Conservation (phyloP, 2,113 vertebrate genomes). For the Pangasianodon gigas region DNA sequence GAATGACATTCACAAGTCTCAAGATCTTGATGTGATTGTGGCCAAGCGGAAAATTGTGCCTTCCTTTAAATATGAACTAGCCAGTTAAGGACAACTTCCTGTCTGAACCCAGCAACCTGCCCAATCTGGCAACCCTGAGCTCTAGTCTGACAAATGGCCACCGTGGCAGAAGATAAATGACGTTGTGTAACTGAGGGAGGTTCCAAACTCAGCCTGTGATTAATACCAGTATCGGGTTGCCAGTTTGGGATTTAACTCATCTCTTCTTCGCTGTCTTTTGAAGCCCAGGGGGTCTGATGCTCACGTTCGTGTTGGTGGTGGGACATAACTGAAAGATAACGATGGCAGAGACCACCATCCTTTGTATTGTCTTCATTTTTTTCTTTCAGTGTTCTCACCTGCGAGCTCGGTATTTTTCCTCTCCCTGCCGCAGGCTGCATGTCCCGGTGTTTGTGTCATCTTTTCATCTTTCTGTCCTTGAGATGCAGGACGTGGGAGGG, state of each 20-base stretch:
- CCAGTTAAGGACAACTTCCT: not conserved
- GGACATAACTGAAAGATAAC: conserved; percentile 69
- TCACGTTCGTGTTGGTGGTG: conserved; percentile 13
- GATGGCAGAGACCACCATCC: conserved; percentile 72
- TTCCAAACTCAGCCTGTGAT: conserved; percentile 77
- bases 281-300: conserved; percentile 53
- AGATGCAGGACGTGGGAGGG: not conserved
- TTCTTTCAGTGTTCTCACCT: conserved; percentile 55
- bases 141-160: conserved; percentile 70
- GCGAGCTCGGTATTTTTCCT: conserved; percentile 28
- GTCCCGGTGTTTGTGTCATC: not conserved
- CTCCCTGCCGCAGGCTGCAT: not conserved
- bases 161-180: conserved; percentile 71
- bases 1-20: not conserved
- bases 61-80: not conserved
- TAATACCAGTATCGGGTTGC: conserved; percentile 76
- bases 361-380: conserved; percentile 70
- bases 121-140: conserved; percentile 45
- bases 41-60: not conserved
- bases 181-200: conserved; percentile 68
- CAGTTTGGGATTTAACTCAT: conserved; percentile 67
- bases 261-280: conserved; percentile 63
- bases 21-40: not conserved
- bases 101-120: not conserved
- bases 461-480: not conserved